Conservation (phyloP, 2,888 invertebrate genomes). For the Nemotelus nigrinus region DNA sequence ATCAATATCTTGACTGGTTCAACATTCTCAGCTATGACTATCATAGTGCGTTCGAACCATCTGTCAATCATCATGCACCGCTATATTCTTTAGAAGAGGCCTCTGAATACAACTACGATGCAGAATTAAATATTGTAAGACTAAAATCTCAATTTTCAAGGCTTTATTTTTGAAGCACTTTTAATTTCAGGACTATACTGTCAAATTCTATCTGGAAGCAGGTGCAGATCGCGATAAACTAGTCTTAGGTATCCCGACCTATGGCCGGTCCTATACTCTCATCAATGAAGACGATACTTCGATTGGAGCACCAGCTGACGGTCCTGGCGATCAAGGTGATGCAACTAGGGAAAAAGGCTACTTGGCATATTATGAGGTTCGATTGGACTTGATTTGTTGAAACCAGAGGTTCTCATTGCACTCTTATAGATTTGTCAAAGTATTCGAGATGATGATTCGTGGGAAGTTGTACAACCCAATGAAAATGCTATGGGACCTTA, state of each 20-base stretch:
- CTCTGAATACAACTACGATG: conserved; percentile 87
- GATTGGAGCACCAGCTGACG: conserved; percentile 89
- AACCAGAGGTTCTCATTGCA: not conserved
- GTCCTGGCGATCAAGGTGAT: conserved; percentile 90
- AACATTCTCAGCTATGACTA: conserved; percentile 92
- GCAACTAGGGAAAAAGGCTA: conserved; percentile 93
- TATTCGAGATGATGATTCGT: conserved; percentile 75
- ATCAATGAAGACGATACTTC: conserved; percentile 86
- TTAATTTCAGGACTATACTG: conserved; percentile 79
- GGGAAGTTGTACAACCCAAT: conserved; percentile 86
- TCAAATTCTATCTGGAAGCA: conserved; percentile 81
- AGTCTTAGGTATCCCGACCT: conserved; percentile 87
- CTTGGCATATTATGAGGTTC: conserved; percentile 90
- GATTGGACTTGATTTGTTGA: conserved; percentile 30
- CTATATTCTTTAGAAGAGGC: conserved; percentile 81
- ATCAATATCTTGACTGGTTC: conserved; percentile 91
- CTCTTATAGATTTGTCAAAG: conserved; percentile 81
- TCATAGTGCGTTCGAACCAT: conserved; percentile 90
- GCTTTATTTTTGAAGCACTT: no score
- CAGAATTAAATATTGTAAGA: conserved; percentile 88
- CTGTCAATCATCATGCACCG: conserved; percentile 91
- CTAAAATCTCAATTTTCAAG: conserved; percentile 41
- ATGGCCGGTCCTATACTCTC: conserved; percentile 89
- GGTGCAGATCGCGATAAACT: conserved; percentile 84
- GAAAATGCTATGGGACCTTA: conserved; percentile 88